phyloP scores from a whole-genome alignment of 2,797 vertebrate species.

The Allobates femoralis region DNA sequence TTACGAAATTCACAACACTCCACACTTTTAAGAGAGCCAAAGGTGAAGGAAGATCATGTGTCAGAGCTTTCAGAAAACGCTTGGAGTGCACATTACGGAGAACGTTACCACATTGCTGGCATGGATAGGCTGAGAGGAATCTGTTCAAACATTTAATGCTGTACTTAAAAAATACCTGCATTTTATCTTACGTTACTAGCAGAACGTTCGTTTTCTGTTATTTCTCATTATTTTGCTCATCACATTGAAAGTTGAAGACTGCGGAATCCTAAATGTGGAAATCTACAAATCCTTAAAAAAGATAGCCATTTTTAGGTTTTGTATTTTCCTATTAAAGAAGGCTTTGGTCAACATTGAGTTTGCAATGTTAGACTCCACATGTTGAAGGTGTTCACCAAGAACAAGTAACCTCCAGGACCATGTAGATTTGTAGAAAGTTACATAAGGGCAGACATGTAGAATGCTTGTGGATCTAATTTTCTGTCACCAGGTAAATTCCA shows the following conservation, averaged over 20 bases:
- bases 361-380: too few species aligned
- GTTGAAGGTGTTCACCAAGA: too few species aligned
- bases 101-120: slow-evolving; percentile 4
- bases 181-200: too few species aligned
- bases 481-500: not conserved
- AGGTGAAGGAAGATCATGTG: slow-evolving; percentile 40
- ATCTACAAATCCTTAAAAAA: not conserved
- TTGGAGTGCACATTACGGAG: slow-evolving; percentile 23
- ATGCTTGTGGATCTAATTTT: too few species aligned
- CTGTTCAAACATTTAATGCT: slow-evolving; percentile 3
- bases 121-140: not conserved
- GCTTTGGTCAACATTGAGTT: too few species aligned
- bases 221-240: not conserved
- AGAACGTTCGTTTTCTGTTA: not conserved
- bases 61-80: slow-evolving; percentile 11
- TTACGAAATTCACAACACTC: slow-evolving; percentile 49
- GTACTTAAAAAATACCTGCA: not conserved
- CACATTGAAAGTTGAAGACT: not conserved
- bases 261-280: not conserved
- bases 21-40: slow-evolving; percentile 35
- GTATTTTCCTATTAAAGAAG: too few species aligned
- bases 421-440: too few species aligned
- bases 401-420: too few species aligned
- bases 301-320: not conserved
- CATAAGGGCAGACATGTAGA: too few species aligned